A percentile compares a stretch with the other conserved stretches of the same genome.
phyloP scores from a whole-genome alignment of 2,113 vertebrate genomes.

The Poeciliopsis retropinna region DNA sequence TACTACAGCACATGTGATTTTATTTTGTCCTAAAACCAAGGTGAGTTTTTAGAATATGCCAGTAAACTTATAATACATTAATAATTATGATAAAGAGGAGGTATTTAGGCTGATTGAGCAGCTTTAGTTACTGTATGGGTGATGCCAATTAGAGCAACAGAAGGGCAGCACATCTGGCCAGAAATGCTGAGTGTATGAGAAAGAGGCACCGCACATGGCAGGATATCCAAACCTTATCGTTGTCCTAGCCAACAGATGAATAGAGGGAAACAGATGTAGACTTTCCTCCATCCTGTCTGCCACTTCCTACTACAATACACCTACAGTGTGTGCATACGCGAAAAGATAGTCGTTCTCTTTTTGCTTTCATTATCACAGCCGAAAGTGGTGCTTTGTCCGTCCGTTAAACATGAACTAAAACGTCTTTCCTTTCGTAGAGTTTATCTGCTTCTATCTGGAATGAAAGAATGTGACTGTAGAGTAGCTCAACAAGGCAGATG shows the following conservation, averaged over 20 bases:
- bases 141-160: conserved; percentile 8
- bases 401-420: background rate
- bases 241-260: conserved; percentile 48
- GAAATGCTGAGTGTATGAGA: background rate
- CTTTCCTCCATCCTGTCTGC: conserved; percentile 51
- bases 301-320: conserved; percentile 43
- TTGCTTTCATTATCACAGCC: conserved; percentile 4
- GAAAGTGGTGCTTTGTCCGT: background rate
- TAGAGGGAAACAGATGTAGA: conserved; percentile 74
- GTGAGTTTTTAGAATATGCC: too few relatives aligned
- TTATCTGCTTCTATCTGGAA: conserved; percentile 30
- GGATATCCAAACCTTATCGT: conserved; percentile 48
- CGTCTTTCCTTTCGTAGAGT: background rate
- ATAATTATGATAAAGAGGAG: too few relatives aligned
- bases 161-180: conserved; percentile 21
- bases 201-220: conserved; percentile 11
- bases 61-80: conserved; percentile 1
- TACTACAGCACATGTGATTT: background rate
- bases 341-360: conserved; percentile 2
- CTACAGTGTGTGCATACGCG: background rate
- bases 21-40: background rate
- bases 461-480: conserved; percentile 63
- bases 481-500: conserved; percentile 47
- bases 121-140: conserved; percentile 8
- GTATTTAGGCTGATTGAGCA: background rate